Conservation (phyloP, 2,888 invertebrate genomes). For the Dinocampus coccinellae region DNA sequence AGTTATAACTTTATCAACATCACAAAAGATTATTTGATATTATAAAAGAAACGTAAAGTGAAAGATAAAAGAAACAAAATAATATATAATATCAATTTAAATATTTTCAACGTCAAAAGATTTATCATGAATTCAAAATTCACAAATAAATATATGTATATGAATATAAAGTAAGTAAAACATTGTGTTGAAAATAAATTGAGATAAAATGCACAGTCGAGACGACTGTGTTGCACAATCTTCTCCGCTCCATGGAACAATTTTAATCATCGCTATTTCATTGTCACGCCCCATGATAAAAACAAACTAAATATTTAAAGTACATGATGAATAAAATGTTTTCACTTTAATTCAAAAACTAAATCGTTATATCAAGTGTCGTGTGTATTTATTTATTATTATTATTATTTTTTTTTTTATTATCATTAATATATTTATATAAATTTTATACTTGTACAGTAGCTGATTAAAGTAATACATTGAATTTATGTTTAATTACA, state of each 20-base stretch:
- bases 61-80: neutral
- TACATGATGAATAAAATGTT: conserved; percentile 2
- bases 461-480: too few species aligned
- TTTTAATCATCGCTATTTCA: conserved; percentile 18
- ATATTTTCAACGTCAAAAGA: neutral
- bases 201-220: neutral
- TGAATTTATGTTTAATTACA: too few species aligned
- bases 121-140: neutral
- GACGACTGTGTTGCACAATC: neutral
- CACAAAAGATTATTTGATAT: neutral
- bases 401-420: neutral
- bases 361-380: neutral
- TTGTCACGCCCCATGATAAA: neutral
- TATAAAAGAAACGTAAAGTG: neutral
- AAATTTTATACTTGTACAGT: too few species aligned
- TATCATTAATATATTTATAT: too few species aligned
- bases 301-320: neutral
- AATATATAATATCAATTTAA: neutral
- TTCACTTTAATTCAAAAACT: neutral
- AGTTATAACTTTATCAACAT: conserved; percentile 1
- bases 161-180: neutral
- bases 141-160: neutral
- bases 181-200: conserved; percentile 6
- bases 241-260: conserved; percentile 2
- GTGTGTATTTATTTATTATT: neutral